Conservation (phyloP, 2,888 invertebrate species). For the Chaetoderma sp. region DNA sequence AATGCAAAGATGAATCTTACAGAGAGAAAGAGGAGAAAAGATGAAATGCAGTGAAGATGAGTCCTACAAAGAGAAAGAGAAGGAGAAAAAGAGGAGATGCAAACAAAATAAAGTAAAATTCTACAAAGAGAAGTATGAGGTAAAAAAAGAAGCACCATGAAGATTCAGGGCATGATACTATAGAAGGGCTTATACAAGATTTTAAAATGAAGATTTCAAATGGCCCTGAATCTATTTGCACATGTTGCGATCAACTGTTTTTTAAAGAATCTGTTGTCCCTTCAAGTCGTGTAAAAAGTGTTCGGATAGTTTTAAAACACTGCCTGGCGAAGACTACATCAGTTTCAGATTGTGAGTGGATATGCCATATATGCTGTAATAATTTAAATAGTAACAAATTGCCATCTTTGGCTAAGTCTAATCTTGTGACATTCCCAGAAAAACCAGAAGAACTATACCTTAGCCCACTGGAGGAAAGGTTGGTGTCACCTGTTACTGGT, state of each 20-base stretch:
- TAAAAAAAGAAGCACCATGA: too few species aligned
- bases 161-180: too few species aligned
- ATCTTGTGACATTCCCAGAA: constrained; percentile 17
- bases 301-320: not conserved
- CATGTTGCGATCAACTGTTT: constrained; percentile 17
- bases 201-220: constrained; percentile 3
- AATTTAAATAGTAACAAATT: constrained; percentile 16
- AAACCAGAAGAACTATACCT: constrained; percentile 15
- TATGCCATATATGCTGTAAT: constrained; percentile 20
- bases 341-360: too few species aligned
- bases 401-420: constrained; percentile 15
- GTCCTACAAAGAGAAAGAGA: too few species aligned
- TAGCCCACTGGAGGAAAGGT: constrained; percentile 21
- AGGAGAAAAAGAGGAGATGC: too few species aligned
- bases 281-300: too few species aligned
- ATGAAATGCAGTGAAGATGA: too few species aligned
- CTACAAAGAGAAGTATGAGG: too few species aligned
- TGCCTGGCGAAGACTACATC: not conserved
- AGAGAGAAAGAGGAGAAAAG: too few species aligned
- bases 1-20: too few species aligned
- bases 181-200: constrained; percentile 2
- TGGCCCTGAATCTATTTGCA: constrained; percentile 17
- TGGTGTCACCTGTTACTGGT: constrained; percentile 24
- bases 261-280: constrained; percentile 19
- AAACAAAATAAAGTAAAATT: too few species aligned